phyloP scores from a whole-genome alignment of 2,888 invertebrate genomes.

The Ochropleura leucogaster region DNA sequence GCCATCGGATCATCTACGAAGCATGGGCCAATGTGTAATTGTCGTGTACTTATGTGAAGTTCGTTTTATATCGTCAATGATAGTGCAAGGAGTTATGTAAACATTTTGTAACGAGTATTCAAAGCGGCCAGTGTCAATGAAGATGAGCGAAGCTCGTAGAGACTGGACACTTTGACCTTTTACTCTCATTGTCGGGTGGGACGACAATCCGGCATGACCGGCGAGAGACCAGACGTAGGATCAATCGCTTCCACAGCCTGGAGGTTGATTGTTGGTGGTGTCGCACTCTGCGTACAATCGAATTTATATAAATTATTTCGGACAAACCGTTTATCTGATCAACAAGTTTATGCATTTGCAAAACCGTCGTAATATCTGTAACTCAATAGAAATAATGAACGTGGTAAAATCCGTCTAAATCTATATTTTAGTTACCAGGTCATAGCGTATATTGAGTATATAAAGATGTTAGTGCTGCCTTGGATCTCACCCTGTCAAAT shows the following conservation, averaged over 20 bases:
- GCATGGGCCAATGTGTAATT: constrained; percentile 28
- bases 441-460: no score
- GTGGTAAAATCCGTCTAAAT: no score
- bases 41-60: neutral
- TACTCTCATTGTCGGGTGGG: neutral
- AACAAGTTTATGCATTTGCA: no score
- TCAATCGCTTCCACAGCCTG: neutral
- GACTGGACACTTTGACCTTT: neutral
- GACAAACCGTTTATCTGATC: no score
- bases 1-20: constrained; percentile 7
- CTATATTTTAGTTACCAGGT: no score
- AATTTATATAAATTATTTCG: no score
- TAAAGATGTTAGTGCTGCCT: neutral
- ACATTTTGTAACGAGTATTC: neutral
- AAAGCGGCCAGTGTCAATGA: neutral
- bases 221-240: neutral
- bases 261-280: no score
- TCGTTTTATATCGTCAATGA: constrained; percentile 10
- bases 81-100: neutral
- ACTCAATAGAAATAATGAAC: no score
- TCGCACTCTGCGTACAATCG: no score
- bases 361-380: no score
- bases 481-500: neutral
- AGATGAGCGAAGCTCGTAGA: neutral
- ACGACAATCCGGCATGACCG: neutral